Conservation (phyloP, 2,797 vertebrate genomes). For the Columba guinea region DNA sequence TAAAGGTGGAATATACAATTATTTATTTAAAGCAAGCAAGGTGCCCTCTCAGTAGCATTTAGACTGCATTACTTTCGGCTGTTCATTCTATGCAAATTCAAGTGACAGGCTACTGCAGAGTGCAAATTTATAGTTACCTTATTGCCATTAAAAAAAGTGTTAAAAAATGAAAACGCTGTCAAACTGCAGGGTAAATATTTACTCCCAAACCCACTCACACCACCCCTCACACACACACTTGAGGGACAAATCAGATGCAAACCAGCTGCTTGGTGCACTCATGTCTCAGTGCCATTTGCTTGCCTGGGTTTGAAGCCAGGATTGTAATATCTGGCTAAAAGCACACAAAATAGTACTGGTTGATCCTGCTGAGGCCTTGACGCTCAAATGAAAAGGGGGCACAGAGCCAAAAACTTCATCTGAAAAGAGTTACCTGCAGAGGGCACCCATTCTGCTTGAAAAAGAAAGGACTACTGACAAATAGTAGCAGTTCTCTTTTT, state of each 20-base stretch:
- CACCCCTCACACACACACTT: not conserved
- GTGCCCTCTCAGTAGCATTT: not conserved
- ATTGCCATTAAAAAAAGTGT: not conserved
- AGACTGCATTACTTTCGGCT: not conserved
- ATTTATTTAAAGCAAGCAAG: not conserved
- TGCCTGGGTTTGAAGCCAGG: not conserved
- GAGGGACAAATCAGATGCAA: not conserved
- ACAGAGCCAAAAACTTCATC: not conserved
- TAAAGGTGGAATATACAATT: not conserved
- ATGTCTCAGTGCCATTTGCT: not conserved
- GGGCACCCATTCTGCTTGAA: constrained; percentile 35
- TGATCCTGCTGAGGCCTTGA: not conserved
- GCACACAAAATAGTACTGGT: not conserved
- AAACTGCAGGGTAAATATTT: not conserved
- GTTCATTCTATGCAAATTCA: not conserved
- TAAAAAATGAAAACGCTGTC: not conserved
- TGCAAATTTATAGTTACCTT: not conserved
- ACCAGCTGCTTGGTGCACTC: not conserved
- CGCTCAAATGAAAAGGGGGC: not conserved
- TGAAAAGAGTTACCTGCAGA: constrained; percentile 44
- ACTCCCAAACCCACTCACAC: not conserved
- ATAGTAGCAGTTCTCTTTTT: not conserved
- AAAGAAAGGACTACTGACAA: not conserved
- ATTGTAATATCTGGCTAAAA: not conserved
- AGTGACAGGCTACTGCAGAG: not conserved